phyloP scores from a whole-genome alignment of 2,888 invertebrate species.

The Autographa pulchrina region DNA sequence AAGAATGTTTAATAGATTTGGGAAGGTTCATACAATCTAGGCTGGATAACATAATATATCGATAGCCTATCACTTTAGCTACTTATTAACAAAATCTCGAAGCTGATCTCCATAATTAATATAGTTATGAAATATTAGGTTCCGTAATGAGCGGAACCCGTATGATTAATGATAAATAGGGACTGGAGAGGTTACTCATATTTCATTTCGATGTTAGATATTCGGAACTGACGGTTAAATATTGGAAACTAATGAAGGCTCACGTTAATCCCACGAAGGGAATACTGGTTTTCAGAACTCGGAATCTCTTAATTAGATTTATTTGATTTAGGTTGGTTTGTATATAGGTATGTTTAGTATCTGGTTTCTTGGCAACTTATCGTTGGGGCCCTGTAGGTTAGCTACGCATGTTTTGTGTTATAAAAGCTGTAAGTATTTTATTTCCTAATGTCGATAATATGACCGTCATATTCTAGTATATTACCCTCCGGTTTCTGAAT shows the following conservation, averaged over 20 bases:
- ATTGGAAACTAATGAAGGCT: conserved; percentile 27
- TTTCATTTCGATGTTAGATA: conserved; percentile 38
- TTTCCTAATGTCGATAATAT: no score
- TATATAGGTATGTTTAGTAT: background rate
- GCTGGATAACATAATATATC: background rate
- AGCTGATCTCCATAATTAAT: background rate
- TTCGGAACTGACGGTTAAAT: conserved; percentile 15
- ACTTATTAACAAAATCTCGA: background rate
- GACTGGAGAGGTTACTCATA: conserved; percentile 31
- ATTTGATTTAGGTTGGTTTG: background rate
- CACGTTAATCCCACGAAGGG: conserved; percentile 17
- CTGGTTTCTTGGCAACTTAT: no score
- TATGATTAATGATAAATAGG: conserved; percentile 35
- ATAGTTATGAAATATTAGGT: conserved; percentile 26
- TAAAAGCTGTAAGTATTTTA: no score
- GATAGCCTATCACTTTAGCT: background rate
- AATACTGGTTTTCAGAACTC: conserved; percentile 7
- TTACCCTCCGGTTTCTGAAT: no score
- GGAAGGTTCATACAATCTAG: no score
- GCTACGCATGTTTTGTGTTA: no score
- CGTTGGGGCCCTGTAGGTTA: no score
- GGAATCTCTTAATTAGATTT: conserved; percentile 7
- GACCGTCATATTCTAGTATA: no score
- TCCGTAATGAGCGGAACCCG: conserved; percentile 19
- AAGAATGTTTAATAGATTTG: no score